A percentile compares a stretch with the other conserved stretches of the same genome.
Evolutionary conservation across 2,888 invertebrate species (phyloP).

Genomic region (Unio delphinus): DNA sequence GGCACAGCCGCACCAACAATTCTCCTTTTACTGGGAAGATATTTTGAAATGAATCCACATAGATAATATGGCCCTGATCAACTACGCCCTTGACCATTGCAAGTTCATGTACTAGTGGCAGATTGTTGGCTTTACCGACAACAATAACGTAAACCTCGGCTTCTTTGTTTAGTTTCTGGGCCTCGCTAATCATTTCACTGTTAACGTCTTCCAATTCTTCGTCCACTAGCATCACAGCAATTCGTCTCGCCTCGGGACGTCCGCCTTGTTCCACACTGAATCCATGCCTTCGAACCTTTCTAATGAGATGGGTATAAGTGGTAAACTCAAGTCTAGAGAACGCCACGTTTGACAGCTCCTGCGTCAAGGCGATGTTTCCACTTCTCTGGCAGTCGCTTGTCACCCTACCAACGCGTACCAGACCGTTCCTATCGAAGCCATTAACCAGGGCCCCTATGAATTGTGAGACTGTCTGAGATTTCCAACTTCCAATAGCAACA

Average conservation of each 20-base stretch:
- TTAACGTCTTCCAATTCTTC: constrained; percentile 25
- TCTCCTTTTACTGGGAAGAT: no score
- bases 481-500: constrained; percentile 29
- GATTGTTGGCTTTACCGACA: constrained; percentile 10
- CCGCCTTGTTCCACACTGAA: constrained; percentile 33
- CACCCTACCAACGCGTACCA: constrained; percentile 31
- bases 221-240: constrained; percentile 36
- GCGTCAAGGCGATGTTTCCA: constrained; percentile 27
- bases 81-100: no score
- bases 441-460: constrained; percentile 27
- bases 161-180: constrained; percentile 10
- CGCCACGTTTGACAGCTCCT: constrained; percentile 20
- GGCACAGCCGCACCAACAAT: no score
- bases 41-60: no score
- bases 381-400: constrained; percentile 36
- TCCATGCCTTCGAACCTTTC: constrained; percentile 25
- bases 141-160: constrained; percentile 26
- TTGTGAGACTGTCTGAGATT: constrained; percentile 27
- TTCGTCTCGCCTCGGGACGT: constrained; percentile 19
- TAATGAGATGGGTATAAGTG: constrained; percentile 24
- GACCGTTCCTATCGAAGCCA: constrained; percentile 20
- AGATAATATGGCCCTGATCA: no score
- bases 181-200: constrained; percentile 13
- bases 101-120: no score
- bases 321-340: constrained; percentile 27